Evolutionary conservation across 2,113 vertebrate genomes (phyloP).

Genomic region (Hystrix brachyura): DNA sequence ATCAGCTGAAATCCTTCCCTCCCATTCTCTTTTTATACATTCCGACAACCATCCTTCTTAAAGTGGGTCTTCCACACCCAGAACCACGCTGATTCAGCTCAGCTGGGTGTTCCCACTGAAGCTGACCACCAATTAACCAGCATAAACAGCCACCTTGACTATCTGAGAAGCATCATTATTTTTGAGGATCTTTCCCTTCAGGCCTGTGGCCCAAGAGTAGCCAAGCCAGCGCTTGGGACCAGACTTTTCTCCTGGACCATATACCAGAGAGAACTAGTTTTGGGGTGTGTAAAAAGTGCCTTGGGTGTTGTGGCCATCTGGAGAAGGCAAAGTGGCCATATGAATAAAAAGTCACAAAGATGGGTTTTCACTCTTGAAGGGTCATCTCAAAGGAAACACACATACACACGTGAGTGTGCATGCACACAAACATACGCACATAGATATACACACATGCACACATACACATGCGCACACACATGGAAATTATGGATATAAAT

Average conservation of each 20-base stretch:
- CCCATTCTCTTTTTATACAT: too few relatives aligned
- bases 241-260: neutral
- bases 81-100: too few relatives aligned
- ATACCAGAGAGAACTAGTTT: neutral
- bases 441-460: neutral
- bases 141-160: neutral
- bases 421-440: neutral
- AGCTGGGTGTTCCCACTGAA: too few relatives aligned
- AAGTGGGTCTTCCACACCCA: too few relatives aligned
- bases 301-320: neutral
- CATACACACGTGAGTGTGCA: neutral
- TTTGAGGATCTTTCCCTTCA: neutral
- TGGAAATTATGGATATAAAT: neutral
- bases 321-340: neutral
- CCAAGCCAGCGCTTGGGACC: neutral
- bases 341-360: constrained; percentile 21
- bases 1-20: too few relatives aligned
- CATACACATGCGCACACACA: neutral
- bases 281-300: neutral
- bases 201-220: neutral
- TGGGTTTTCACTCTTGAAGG: neutral
- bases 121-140: too few relatives aligned
- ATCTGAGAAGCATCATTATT: neutral
- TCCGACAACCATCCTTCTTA: too few relatives aligned
- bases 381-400: neutral